A percentile compares a stretch with the other conserved stretches of the same genome.
Evolutionary conservation across 2,113 vertebrate genomes (phyloP).

Genomic region (Psephotus haematonotus): DNA sequence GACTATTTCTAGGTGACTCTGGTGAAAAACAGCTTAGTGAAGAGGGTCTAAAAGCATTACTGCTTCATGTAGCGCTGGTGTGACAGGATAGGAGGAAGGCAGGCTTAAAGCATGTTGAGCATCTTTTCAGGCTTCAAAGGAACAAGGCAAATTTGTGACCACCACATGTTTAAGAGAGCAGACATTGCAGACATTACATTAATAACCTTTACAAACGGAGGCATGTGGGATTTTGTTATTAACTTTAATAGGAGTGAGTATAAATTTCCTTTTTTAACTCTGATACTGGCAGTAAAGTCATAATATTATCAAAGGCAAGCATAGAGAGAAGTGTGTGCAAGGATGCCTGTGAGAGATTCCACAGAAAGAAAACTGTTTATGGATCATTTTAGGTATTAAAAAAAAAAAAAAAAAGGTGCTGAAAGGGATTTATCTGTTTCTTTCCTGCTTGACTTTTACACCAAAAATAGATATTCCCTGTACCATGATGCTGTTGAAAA

Average conservation of each 20-base stretch:
- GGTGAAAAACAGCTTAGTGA: neutral
- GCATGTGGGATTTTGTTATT: neutral
- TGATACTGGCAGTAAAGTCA: neutral
- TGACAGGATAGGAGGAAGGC: neutral
- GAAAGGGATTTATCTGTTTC: neutral
- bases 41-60: neutral
- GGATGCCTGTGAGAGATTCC: neutral
- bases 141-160: neutral
- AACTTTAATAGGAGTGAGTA: neutral
- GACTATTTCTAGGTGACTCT: neutral
- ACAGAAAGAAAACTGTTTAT: neutral
- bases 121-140: neutral
- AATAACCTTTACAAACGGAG: neutral
- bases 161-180: neutral
- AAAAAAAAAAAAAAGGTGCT: too few species aligned
- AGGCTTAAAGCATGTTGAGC: neutral
- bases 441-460: neutral
- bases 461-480: neutral
- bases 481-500: neutral
- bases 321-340: neutral
- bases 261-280: neutral
- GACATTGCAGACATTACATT: neutral
- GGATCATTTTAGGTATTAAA: neutral
- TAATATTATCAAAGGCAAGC: neutral
- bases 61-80: neutral